phyloP scores from a whole-genome alignment of 37 sponge, comb jelly and placozoan genomes.

The Lycopodina hypogea region DNA sequence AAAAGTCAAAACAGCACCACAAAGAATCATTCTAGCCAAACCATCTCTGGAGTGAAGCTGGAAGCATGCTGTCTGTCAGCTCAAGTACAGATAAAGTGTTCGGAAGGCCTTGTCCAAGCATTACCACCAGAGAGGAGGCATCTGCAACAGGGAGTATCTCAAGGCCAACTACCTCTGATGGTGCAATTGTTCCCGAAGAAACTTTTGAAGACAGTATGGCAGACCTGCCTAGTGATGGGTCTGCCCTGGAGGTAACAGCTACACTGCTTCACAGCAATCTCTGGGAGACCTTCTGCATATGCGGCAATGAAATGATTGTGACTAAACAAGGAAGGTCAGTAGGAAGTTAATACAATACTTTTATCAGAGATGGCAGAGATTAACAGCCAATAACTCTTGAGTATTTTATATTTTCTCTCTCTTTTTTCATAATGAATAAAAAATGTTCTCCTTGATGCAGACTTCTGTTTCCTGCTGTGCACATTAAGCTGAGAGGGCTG shows the following conservation, averaged over 20 bases:
- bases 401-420: no score
- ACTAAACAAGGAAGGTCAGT: constrained; percentile 65
- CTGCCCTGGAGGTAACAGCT: background rate
- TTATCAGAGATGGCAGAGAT: no score
- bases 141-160: no score
- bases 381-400: no score
- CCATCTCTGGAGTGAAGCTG: no score
- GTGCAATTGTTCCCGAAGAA: background rate
- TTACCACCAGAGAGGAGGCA: no score
- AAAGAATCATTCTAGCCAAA: no score
- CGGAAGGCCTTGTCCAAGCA: no score
- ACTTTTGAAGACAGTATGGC: background rate
- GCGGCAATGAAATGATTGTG: constrained; percentile 76
- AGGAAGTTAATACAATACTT: no score
- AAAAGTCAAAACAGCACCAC: no score
- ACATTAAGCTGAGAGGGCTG: constrained; percentile 53
- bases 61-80: no score
- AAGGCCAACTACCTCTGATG: constrained; percentile 3
- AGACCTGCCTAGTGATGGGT: background rate
- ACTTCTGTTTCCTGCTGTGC: constrained; percentile 58
- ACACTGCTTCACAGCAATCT: constrained; percentile 32
- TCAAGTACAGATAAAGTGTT: no score
- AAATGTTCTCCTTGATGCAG: background rate
- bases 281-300: constrained; percentile 49
- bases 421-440: background rate